These are phyloP conservation scores for Agrilus mali DNA, from an alignment of 2,888 invertebrate genomes.

Conservation along the genomic window DNA sequence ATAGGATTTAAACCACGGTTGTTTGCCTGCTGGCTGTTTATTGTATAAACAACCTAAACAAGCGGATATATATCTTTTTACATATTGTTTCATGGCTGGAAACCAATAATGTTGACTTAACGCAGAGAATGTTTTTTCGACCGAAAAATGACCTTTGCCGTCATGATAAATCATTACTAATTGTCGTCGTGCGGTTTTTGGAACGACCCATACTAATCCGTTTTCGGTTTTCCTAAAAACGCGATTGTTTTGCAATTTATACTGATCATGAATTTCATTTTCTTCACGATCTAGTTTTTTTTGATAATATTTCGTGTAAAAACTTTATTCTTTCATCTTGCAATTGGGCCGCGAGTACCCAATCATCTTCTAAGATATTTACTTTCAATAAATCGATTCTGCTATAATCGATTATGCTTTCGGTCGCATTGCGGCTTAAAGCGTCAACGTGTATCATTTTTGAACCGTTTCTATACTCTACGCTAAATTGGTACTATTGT, in stretches of 20 bases:
- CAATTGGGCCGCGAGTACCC: slow-evolving; percentile 15
- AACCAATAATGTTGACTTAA: slow-evolving; percentile 20
- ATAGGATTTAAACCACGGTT: slow-evolving; percentile 15
- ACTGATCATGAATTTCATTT: slow-evolving; percentile 1
- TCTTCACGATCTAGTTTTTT: not conserved
- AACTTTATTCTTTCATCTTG: slow-evolving; percentile 7
- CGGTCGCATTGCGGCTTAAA: slow-evolving; percentile 15
- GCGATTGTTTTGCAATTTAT: slow-evolving; percentile 5
- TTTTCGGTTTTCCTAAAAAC: slow-evolving; percentile 4
- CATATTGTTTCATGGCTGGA: slow-evolving; percentile 15
- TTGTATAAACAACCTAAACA: slow-evolving; percentile 23
- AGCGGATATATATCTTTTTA: slow-evolving; percentile 19
- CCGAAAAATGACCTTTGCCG: slow-evolving; percentile 20
- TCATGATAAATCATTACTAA: slow-evolving; percentile 19
- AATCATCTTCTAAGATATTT: slow-evolving; percentile 10
- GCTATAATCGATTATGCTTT: not conserved
- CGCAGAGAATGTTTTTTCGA: slow-evolving; percentile 15
- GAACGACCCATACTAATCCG: slow-evolving; percentile 21
- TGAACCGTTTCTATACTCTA: slow-evolving; percentile 18
- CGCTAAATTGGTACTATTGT: slow-evolving; percentile 20
- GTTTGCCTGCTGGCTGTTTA: slow-evolving; percentile 18
- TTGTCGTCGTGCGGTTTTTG: slow-evolving; percentile 15
- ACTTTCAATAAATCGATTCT: not conserved
- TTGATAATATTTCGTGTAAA: slow-evolving; percentile 5
- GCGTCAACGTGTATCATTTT: slow-evolving; percentile 22